Conservation (phyloP, 2,888 invertebrate species). For the Eurois occulta region DNA sequence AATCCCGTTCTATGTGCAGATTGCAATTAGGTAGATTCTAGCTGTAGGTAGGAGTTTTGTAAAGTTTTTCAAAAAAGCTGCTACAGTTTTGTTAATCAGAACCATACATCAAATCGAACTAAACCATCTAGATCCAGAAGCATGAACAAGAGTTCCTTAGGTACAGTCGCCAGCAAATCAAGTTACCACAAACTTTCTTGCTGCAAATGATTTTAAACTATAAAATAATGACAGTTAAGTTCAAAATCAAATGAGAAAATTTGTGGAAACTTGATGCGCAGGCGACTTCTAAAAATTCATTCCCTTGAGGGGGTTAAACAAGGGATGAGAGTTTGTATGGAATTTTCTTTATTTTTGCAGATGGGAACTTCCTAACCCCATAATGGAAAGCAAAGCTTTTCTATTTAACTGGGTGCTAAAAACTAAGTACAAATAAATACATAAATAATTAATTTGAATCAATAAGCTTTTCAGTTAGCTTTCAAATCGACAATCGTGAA, state of each 20-base stretch:
- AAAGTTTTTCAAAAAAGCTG: background rate
- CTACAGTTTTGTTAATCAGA: background rate
- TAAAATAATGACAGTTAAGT: too few relatives aligned
- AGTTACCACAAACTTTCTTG: too few relatives aligned
- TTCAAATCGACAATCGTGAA: slow-evolving; percentile 8
- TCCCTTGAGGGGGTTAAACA: background rate
- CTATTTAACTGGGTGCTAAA: background rate
- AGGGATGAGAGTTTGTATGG: background rate
- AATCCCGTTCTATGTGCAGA: background rate
- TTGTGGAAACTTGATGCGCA: too few relatives aligned
- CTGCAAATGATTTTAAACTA: too few relatives aligned
- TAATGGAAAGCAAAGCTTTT: background rate
- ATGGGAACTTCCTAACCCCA: background rate
- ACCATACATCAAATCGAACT: background rate
- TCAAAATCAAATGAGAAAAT: too few relatives aligned
- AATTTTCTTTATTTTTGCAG: background rate
- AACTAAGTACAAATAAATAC: background rate
- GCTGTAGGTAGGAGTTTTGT: background rate
- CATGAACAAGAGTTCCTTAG: background rate
- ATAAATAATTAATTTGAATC: background rate
- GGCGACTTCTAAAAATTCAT: background rate
- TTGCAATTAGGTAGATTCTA: background rate
- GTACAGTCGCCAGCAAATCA: too few relatives aligned
- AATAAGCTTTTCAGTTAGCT: background rate
- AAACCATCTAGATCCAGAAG: background rate